phyloP scores from a whole-genome alignment of 2,797 vertebrate genomes.

The Poecilia wingei region DNA sequence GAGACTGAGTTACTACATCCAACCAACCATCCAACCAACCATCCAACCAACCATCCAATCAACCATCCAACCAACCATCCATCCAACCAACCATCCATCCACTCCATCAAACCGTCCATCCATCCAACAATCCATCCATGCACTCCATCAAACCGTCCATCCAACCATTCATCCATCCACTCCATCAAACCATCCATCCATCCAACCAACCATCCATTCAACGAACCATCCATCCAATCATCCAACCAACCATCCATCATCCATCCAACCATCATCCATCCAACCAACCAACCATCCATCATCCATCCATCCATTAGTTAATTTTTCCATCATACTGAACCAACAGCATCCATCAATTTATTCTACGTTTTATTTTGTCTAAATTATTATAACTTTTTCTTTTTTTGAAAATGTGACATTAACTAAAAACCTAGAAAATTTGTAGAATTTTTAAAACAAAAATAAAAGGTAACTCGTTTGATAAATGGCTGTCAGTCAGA shows the following conservation, averaged over 20 bases:
- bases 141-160: no score
- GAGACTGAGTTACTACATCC: not conserved
- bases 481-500: not conserved
- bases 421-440: not conserved
- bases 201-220: no score
- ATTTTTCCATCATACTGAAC: not conserved
- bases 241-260: no score
- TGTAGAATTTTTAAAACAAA: not conserved
- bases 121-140: no score
- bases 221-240: no score
- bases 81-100: accelerated
- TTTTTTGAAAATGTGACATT: not conserved
- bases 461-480: not conserved
- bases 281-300: not conserved
- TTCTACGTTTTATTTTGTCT: not conserved
- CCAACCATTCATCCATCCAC: no score
- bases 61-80: no score
- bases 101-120: no score
- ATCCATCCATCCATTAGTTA: not conserved
- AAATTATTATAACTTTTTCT: not conserved
- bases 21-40: not conserved
- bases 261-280: no score
- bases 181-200: not conserved
- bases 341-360: not conserved
- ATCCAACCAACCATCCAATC: no score